Conservation (phyloP, 2,888 invertebrate species). For the Leucophenga montana region DNA sequence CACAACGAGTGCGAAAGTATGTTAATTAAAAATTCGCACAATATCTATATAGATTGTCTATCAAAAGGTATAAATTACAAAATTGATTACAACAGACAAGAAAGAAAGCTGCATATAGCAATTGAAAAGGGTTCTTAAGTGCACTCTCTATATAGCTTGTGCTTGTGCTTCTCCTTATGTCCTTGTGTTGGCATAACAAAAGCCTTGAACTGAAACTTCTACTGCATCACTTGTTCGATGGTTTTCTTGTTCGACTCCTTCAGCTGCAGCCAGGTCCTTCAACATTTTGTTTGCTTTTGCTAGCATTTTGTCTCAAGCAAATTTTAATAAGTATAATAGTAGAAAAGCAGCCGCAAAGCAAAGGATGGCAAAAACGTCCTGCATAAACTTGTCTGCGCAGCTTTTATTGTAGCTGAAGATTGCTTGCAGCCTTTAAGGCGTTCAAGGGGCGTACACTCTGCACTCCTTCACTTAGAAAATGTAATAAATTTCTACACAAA, state of each 20-base stretch:
- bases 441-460: too few relatives aligned
- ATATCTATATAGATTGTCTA: conserved; percentile 52
- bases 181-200: conserved; percentile 13
- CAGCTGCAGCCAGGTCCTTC: conserved; percentile 28
- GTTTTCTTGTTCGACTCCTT: not conserved
- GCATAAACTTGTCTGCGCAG: not conserved
- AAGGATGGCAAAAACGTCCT: conserved; percentile 51
- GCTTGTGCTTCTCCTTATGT: not conserved
- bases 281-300: conserved; percentile 1
- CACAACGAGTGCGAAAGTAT: conserved; percentile 28
- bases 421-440: not conserved
- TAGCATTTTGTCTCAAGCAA: conserved; percentile 46
- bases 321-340: conserved; percentile 52
- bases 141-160: too few relatives aligned
- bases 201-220: conserved; percentile 27
- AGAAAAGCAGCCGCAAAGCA: conserved; percentile 46
- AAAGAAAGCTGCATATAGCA: not conserved
- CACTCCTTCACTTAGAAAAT: conserved; percentile 42
- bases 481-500: conserved; percentile 61
- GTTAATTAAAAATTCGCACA: conserved; percentile 52
- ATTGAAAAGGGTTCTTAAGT: not conserved
- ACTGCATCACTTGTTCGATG: not conserved
- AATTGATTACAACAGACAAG: conserved; percentile 49
- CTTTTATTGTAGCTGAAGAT: not conserved
- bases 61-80: conserved; percentile 45